These are phyloP conservation scores for Steatornis caripensis DNA, from an alignment of 2,113 vertebrate genomes.

Conservation along the genomic window DNA sequence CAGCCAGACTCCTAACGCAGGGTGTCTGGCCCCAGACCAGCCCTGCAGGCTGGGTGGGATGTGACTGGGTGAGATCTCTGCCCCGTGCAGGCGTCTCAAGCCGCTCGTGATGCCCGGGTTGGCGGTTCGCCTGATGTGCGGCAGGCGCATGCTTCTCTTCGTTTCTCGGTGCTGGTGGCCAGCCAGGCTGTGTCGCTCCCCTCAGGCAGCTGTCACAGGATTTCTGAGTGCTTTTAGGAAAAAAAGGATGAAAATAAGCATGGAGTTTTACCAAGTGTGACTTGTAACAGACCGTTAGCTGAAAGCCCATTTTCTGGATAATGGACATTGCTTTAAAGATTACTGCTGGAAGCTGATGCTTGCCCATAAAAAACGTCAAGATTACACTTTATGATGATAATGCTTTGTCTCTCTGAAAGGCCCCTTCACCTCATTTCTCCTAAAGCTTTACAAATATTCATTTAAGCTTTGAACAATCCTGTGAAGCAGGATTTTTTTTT, in stretches of 20 bases:
- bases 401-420: not conserved
- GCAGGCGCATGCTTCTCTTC: accelerated
- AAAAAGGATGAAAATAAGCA: not conserved
- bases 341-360: constrained; percentile 6
- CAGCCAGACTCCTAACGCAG: accelerated
- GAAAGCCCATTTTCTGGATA: constrained; percentile 42
- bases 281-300: constrained; percentile 14
- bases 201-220: not conserved
- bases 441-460: not conserved
- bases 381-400: not conserved
- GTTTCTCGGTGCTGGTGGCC: accelerated
- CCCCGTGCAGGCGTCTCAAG: accelerated
- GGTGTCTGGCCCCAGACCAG: not conserved
- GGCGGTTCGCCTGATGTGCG: not conserved
- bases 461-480: not conserved
- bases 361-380: not conserved
- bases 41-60: not conserved
- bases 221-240: not conserved
- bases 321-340: constrained; percentile 32
- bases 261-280: not conserved
- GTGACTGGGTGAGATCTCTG: not conserved
- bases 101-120: accelerated
- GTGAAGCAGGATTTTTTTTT: not conserved
- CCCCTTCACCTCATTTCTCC: not conserved
- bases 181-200: not conserved